phyloP scores from a whole-genome alignment of 2,797 vertebrate genomes.

The Enteromius radiatus region DNA sequence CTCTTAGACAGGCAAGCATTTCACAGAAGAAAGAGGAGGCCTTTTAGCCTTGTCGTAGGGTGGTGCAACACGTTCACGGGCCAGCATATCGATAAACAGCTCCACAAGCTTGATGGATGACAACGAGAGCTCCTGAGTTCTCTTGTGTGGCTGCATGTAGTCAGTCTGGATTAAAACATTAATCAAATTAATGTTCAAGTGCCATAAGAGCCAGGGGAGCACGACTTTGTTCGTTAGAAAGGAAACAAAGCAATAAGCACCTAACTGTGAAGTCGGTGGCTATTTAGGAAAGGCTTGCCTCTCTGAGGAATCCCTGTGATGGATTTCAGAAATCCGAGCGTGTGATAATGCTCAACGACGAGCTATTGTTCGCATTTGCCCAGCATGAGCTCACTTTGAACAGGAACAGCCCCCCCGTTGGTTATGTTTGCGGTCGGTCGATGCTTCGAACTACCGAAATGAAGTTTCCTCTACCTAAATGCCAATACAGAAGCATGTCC shows the following conservation, averaged over 20 bases:
- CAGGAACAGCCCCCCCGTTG: constrained; percentile 27
- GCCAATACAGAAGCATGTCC: constrained; percentile 17
- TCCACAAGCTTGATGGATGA: constrained; percentile 54
- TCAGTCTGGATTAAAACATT: constrained; percentile 64
- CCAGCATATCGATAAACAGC: constrained; percentile 47
- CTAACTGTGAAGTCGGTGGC: constrained; percentile 38
- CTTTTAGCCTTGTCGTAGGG: constrained; percentile 47
- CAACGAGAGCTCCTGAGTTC: constrained; percentile 25
- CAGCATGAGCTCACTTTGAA: constrained; percentile 32
- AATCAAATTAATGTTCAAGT: constrained; percentile 59
- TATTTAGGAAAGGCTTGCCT: constrained; percentile 18
- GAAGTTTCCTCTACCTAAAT: constrained; percentile 35
- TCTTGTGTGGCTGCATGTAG: constrained; percentile 51
- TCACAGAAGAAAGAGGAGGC: constrained; percentile 30
- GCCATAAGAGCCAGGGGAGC: constrained; percentile 55
- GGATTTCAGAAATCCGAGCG: constrained; percentile 26
- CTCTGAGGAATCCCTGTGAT: constrained; percentile 39
- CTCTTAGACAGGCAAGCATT: constrained; percentile 24
- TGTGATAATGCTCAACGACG: constrained; percentile 24
- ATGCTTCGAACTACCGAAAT: constrained; percentile 29
- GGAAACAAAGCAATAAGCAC: constrained; percentile 57
- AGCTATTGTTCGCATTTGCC: constrained; percentile 1
- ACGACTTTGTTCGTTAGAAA: constrained; percentile 52
- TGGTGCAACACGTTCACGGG: not conserved
- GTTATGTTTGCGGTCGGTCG: constrained; percentile 36